These are phyloP conservation scores for Cordilura impudica DNA, from an alignment of 2,888 invertebrate species.

Conservation along the genomic window DNA sequence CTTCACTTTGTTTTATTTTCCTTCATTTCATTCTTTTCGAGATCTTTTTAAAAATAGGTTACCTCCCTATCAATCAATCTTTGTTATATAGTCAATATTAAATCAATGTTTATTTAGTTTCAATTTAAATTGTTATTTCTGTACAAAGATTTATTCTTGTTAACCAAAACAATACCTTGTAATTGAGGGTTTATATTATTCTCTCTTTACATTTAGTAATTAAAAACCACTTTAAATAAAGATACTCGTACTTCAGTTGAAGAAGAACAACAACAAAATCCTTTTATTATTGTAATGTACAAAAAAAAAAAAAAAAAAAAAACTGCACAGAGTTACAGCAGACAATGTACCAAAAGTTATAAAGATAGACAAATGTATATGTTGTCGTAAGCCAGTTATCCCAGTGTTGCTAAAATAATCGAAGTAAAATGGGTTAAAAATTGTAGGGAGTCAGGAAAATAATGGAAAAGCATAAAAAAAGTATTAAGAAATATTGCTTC, in stretches of 20 bases:
- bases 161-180: not conserved
- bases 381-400: not conserved
- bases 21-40: too few species aligned
- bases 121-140: not conserved
- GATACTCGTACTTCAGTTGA: not conserved
- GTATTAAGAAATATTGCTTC: not conserved
- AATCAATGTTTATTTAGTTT: not conserved
- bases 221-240: not conserved
- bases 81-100: too few species aligned
- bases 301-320: not conserved
- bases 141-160: not conserved
- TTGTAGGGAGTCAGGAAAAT: slow-evolving; percentile 13
- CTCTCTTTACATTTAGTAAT: not conserved
- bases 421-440: slow-evolving; percentile 2
- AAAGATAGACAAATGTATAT: not conserved
- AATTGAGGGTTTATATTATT: not conserved
- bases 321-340: not conserved
- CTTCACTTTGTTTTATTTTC: too few species aligned
- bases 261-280: not conserved
- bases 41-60: too few species aligned
- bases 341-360: not conserved
- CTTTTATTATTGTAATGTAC: not conserved
- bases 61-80: too few species aligned
- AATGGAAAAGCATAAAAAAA: not conserved
- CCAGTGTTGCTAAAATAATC: slow-evolving; percentile 27